Percentiles rank a stretch among this genome's conserved stretches.
These are phyloP conservation scores for Myathropa florea DNA, from an alignment of 2,888 invertebrate genomes.

Conservation along the genomic window DNA sequence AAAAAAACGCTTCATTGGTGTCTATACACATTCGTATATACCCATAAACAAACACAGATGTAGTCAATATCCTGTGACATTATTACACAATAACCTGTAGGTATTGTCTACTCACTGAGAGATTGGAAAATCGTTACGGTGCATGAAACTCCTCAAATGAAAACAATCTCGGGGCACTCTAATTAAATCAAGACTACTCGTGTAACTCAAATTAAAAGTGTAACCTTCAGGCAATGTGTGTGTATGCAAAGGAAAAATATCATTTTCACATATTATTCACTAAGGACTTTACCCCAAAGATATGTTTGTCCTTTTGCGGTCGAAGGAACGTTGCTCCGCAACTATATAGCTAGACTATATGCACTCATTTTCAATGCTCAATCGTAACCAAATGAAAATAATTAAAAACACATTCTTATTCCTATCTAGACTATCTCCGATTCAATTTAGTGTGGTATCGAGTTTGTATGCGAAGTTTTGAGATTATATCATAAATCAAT, in stretches of 20 bases:
- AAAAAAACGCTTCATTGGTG: not conserved
- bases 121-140: not conserved
- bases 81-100: slow-evolving; percentile 33
- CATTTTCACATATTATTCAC: not conserved
- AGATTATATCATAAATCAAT: not conserved
- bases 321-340: slow-evolving; percentile 11
- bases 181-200: not conserved
- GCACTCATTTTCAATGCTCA: not conserved
- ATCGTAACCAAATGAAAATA: not conserved
- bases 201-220: not conserved
- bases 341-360: not conserved
- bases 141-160: not conserved
- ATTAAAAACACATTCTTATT: not conserved
- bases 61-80: slow-evolving; percentile 1
- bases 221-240: not conserved
- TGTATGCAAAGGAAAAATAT: not conserved
- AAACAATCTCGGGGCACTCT: not conserved
- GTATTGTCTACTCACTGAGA: not conserved
- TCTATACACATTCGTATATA: not conserved
- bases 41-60: not conserved
- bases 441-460: not conserved
- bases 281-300: slow-evolving; percentile 20
- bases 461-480: not conserved
- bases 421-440: not conserved
- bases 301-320: not conserved